Conservation (phyloP, 2,113 vertebrate species). For the Rhynchomys soricoides region DNA sequence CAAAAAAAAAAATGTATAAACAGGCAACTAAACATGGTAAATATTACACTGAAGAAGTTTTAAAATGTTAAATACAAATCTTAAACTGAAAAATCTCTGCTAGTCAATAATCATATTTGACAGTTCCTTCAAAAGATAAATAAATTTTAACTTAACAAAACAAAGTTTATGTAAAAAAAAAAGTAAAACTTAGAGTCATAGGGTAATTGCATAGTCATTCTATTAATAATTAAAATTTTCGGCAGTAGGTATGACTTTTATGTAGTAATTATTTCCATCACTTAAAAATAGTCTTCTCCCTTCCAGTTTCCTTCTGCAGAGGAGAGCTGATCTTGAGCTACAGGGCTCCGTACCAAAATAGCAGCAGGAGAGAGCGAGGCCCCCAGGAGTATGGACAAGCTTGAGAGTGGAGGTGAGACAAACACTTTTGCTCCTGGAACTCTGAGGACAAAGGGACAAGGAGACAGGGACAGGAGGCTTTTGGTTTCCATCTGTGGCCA, state of each 20-base stretch:
- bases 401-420: too few species aligned
- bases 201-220: not conserved
- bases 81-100: not conserved
- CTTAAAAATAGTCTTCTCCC: constrained; percentile 18
- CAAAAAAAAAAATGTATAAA: not conserved
- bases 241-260: not conserved
- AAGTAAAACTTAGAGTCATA: not conserved
- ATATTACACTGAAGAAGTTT: not conserved
- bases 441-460: too few species aligned
- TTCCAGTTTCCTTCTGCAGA: too few species aligned
- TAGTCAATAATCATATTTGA: not conserved
- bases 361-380: too few species aligned
- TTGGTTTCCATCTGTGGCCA: too few species aligned
- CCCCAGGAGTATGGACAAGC: too few species aligned
- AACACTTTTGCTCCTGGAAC: too few species aligned
- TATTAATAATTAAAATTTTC: not conserved
- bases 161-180: not conserved
- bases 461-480: too few species aligned
- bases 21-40: not conserved
- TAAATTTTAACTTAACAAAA: not conserved
- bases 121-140: not conserved
- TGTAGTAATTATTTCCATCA: not conserved
- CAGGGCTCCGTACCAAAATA: too few species aligned
- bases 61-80: not conserved
- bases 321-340: too few species aligned